A percentile compares a stretch with the other conserved stretches of the same genome.
Conservation (phyloP, 2,113 vertebrate species). For the Aix galericulata region DNA sequence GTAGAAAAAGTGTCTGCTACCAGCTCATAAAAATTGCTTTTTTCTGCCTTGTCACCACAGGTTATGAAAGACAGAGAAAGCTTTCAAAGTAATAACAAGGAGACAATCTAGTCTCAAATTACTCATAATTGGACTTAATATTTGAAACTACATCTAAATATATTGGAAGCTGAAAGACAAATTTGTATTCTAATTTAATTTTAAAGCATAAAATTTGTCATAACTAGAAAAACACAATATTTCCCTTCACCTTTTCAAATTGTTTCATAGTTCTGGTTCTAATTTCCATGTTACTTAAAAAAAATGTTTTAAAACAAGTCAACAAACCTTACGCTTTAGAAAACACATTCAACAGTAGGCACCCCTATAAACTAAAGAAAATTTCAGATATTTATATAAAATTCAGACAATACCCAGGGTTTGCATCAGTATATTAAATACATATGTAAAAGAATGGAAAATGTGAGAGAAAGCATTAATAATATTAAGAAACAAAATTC, state of each 20-base stretch:
- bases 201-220: neutral
- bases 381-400: neutral
- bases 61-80: conserved; percentile 54
- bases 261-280: neutral
- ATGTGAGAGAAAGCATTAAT: neutral
- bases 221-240: neutral
- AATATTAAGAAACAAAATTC: neutral
- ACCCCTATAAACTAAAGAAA: neutral
- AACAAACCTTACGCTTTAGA: neutral
- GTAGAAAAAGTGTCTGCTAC: conserved; percentile 42
- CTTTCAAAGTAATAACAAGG: conserved; percentile 27
- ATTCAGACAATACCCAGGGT: neutral
- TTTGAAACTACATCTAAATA: conserved; percentile 52
- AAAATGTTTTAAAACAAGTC: neutral
- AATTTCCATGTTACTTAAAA: neutral
- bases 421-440: neutral
- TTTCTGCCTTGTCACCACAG: conserved; percentile 47
- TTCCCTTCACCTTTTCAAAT: neutral
- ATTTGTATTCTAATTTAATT: conserved; percentile 48
- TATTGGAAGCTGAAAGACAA: conserved; percentile 1
- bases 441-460: neutral
- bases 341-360: neutral
- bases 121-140: conserved; percentile 45
- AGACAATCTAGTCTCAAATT: conserved; percentile 53
- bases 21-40: conserved; percentile 23